Conservation (phyloP, 2,888 invertebrate genomes). For the Synanthedon andrenaeformis region DNA sequence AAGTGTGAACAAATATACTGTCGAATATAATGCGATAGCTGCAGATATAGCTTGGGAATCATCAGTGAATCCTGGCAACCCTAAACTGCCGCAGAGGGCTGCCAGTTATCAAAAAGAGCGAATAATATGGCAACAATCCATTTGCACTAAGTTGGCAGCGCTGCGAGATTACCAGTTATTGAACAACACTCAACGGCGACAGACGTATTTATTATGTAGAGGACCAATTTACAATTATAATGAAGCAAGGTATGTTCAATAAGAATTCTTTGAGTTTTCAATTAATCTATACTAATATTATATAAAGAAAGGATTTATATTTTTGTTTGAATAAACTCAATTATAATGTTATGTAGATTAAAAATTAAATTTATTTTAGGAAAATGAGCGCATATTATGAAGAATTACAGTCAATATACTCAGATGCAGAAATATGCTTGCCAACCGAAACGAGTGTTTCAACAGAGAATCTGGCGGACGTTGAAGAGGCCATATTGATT, state of each 20-base stretch:
- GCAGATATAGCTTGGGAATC: conserved; percentile 53
- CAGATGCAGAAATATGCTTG: conserved; percentile 67
- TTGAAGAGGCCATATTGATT: conserved; percentile 34
- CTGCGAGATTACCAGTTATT: conserved; percentile 25
- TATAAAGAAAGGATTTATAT: too few species aligned
- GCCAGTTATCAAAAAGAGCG: conserved; percentile 30
- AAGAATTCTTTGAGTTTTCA: not conserved
- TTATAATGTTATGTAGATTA: not conserved
- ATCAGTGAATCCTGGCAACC: conserved; percentile 32
- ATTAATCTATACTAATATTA: too few species aligned
- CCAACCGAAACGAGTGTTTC: conserved; percentile 20
- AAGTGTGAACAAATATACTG: conserved; percentile 33
- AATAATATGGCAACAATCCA: conserved; percentile 35
- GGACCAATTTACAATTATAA: conserved; percentile 70
- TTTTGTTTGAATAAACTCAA: not conserved
- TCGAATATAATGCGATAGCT: conserved; percentile 34
- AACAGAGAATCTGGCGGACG: conserved; percentile 18
- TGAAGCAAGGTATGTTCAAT: conserved; percentile 60
- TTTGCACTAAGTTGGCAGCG: conserved; percentile 28
- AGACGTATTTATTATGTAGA: conserved; percentile 72
- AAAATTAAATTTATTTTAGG: conserved; percentile 29
- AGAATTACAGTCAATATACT: conserved; percentile 71
- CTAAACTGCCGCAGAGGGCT: conserved; percentile 22
- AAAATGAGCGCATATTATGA: conserved; percentile 55
- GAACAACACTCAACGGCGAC: conserved; percentile 51